Percentiles rank a stretch among this genome's conserved stretches.
Evolutionary conservation across 2,888 invertebrate genomes (phyloP).

Genomic region (Tinea pellionella): DNA sequence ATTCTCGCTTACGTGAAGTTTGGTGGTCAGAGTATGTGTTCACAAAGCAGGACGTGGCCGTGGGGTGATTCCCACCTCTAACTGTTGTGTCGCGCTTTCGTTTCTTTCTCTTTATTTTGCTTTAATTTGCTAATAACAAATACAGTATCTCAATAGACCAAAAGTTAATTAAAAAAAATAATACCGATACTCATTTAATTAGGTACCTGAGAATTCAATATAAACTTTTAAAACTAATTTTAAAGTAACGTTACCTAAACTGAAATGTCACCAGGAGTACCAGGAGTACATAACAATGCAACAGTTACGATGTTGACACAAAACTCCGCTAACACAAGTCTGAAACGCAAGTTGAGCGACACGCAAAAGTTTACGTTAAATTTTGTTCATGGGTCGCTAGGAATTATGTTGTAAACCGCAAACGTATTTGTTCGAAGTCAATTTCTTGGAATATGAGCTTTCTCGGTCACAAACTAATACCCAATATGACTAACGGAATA

Average conservation of each 20-base stretch:
- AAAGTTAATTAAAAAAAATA: too few species aligned
- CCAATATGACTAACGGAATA: neutral
- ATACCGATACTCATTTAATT: too few species aligned
- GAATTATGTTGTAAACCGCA: neutral
- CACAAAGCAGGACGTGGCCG: too few species aligned
- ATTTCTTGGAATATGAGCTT: neutral
- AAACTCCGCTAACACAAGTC: neutral
- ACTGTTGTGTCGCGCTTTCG: too few species aligned
- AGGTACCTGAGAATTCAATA: too few species aligned
- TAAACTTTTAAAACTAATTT: neutral
- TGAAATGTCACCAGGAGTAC: neutral
- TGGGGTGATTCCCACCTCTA: too few species aligned
- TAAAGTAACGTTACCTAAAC: neutral
- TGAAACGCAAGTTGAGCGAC: neutral
- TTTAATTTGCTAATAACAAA: too few species aligned
- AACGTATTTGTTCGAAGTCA: neutral
- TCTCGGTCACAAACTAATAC: neutral
- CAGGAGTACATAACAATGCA: neutral
- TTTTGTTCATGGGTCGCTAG: neutral
- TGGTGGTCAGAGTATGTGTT: too few species aligned
- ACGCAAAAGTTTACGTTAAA: neutral
- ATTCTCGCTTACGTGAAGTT: too few species aligned
- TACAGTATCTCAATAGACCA: too few species aligned
- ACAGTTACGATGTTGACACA: neutral
- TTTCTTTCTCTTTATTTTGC: too few species aligned